Conservation (phyloP, 2,797 vertebrate species). For the Fundulus diaphanus region DNA sequence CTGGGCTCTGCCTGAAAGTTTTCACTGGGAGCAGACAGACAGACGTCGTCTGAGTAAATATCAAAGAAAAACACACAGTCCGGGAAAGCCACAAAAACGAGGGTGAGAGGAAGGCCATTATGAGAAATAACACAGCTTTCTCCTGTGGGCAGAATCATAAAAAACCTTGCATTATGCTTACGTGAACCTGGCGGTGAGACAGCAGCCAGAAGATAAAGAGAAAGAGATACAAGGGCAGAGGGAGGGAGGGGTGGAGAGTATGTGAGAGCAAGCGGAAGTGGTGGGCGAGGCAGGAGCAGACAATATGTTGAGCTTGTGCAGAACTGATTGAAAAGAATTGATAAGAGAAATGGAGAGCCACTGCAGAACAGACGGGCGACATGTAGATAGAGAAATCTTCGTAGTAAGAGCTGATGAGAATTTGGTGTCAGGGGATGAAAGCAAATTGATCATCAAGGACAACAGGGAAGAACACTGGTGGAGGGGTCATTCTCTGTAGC, state of each 20-base stretch:
- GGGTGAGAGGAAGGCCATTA: conserved; percentile 23
- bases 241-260: conserved; percentile 28
- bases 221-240: conserved; percentile 35
- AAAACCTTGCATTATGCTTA: conserved; percentile 56
- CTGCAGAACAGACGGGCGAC: conserved; percentile 19
- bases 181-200: conserved; percentile 57
- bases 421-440: conserved; percentile 45
- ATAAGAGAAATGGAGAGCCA: conserved; percentile 43
- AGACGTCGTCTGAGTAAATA: conserved; percentile 10
- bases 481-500: conserved; percentile 36
- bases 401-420: conserved; percentile 38
- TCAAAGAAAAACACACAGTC: conserved; percentile 10
- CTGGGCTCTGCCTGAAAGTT: conserved; percentile 1
- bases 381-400: conserved; percentile 21
- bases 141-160: conserved; percentile 44
- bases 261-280: conserved; percentile 68
- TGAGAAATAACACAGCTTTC: conserved; percentile 25
- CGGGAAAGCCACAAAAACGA: conserved; percentile 14
- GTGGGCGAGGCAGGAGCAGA: conserved; percentile 69
- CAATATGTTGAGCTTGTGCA: conserved; percentile 62
- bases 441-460: conserved; percentile 61
- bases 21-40: conserved; percentile 12
- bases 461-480: conserved; percentile 26
- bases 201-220: conserved; percentile 39
- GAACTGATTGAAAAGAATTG: conserved; percentile 57